Evolutionary conservation across 1,140 invertebrate genomes (phyloP).

Genomic region (Anastrepha obliqua): DNA sequence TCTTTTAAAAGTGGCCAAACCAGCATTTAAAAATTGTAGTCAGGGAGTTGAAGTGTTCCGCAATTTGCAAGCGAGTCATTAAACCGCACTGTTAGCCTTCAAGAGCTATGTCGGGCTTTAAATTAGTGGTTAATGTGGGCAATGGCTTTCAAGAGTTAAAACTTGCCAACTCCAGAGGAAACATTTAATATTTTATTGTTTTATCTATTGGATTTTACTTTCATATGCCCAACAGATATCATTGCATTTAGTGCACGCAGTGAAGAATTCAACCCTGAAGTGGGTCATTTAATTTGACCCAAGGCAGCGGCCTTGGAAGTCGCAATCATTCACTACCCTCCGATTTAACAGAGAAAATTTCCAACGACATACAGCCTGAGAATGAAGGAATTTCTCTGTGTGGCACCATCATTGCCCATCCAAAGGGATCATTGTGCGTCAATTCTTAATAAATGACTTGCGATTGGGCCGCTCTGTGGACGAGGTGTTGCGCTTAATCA

Average conservation of each 20-base stretch:
- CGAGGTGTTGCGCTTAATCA: conserved; percentile 90
- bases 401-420: conserved; percentile 82
- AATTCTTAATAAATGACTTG: conserved; percentile 91
- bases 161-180: conserved; percentile 90
- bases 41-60: too few species aligned
- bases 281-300: conserved; percentile 89
- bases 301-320: conserved; percentile 90
- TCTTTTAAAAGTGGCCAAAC: too few species aligned
- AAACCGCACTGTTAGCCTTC: conserved; percentile 72
- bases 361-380: conserved; percentile 89
- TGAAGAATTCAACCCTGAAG: conserved; percentile 85
- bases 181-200: conserved; percentile 89
- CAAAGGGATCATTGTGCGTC: conserved; percentile 81
- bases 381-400: conserved; percentile 90
- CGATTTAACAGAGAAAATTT: conserved; percentile 93
- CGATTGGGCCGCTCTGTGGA: conserved; percentile 95
- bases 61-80: too few species aligned
- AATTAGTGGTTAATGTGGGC: conserved; percentile 89
- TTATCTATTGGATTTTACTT: conserved; percentile 96
- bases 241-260: conserved; percentile 89
- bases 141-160: conserved; percentile 93
- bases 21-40: too few species aligned
- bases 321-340: conserved; percentile 92
- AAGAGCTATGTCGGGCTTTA: conserved; percentile 91
- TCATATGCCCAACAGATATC: conserved; percentile 94